Conservation (phyloP, 2,113 vertebrate species). For the Siphamia tubifer region DNA sequence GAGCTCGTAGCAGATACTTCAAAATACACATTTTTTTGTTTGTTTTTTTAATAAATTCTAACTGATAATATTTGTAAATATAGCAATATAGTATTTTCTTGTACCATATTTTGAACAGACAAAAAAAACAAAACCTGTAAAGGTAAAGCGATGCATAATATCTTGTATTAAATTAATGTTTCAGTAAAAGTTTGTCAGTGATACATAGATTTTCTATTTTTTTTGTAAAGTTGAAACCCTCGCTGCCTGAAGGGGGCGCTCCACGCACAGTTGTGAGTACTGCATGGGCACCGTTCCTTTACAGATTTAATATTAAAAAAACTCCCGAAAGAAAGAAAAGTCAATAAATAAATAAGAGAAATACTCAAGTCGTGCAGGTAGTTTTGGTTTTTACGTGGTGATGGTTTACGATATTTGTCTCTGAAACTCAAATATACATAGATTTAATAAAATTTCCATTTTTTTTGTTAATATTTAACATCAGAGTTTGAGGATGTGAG, state of each 20-base stretch:
- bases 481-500: too few relatives aligned
- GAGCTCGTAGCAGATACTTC: slow-evolving; percentile 76
- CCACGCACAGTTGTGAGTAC: slow-evolving; percentile 45
- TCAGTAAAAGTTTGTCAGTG: slow-evolving; percentile 61
- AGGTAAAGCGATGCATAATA: slow-evolving; percentile 51
- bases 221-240: slow-evolving; percentile 51
- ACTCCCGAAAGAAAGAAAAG: slow-evolving; percentile 11
- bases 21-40: slow-evolving; percentile 69
- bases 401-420: background rate
- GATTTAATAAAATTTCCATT: too few relatives aligned
- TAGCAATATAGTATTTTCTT: slow-evolving; percentile 59
- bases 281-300: slow-evolving; percentile 33
- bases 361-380: slow-evolving; percentile 27
- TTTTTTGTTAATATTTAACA: too few relatives aligned
- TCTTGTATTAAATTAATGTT: slow-evolving; percentile 44
- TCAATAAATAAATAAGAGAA: background rate
- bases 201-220: too few relatives aligned
- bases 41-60: slow-evolving; percentile 64
- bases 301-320: slow-evolving; percentile 27
- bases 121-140: slow-evolving; percentile 40
- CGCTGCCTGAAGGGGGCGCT: slow-evolving; percentile 40
- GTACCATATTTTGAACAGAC: slow-evolving; percentile 49
- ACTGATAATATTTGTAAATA: slow-evolving; percentile 60
- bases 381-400: slow-evolving; percentile 12
- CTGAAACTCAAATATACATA: background rate